Conservation (phyloP, 2,113 vertebrate species). For the Strigops habroptila region DNA sequence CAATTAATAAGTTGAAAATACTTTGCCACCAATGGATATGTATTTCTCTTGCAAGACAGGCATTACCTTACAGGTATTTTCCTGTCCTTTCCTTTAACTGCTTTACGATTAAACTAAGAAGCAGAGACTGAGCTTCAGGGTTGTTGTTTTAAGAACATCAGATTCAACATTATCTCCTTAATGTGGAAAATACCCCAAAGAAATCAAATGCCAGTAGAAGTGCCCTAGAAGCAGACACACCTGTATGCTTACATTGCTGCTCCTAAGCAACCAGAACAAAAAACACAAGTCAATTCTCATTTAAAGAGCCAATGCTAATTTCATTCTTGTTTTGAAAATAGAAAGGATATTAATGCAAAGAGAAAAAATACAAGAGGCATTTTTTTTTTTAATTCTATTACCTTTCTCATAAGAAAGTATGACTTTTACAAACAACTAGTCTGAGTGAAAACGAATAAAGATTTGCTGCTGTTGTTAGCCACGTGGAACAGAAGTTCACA, state of each 20-base stretch:
- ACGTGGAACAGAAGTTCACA: background rate
- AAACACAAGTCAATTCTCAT: background rate
- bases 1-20: background rate
- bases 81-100: background rate
- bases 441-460: background rate
- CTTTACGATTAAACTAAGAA: background rate
- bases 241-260: background rate
- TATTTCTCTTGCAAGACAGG: background rate
- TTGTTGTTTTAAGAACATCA: background rate
- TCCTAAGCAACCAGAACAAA: constrained; percentile 38
- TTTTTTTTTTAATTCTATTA: background rate
- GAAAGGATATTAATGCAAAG: background rate
- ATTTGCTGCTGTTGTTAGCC: background rate
- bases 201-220: background rate
- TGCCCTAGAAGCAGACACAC: background rate
- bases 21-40: background rate
- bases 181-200: background rate
- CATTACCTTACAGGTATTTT: background rate
- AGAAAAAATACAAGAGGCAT: background rate
- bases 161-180: background rate
- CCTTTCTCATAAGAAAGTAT: background rate
- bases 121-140: background rate
- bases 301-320: background rate
- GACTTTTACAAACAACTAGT: background rate
- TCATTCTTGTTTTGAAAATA: background rate